These are phyloP conservation scores for Cochlearius cochlearius DNA, from an alignment of 2,113 vertebrate genomes.

Conservation along the genomic window DNA sequence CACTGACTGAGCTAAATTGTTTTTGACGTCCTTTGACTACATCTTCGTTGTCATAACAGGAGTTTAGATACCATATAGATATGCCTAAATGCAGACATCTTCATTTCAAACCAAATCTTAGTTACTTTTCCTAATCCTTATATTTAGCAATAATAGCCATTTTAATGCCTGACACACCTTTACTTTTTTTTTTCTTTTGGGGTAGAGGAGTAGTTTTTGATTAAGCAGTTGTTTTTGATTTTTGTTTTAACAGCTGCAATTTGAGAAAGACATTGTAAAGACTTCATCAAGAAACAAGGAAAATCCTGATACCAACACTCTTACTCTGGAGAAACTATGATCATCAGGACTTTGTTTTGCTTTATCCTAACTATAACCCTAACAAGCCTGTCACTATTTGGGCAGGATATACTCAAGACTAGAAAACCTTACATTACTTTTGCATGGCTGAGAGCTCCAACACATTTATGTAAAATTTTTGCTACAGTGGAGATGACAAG, in stretches of 20 bases:
- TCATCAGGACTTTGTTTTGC: background rate
- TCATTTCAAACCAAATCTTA: background rate
- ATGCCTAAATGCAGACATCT: background rate
- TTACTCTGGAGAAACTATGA: background rate
- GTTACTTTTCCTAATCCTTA: background rate
- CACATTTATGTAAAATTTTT: background rate
- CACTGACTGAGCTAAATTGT: fast-evolving
- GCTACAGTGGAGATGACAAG: background rate
- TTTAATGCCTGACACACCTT: background rate
- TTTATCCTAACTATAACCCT: background rate
- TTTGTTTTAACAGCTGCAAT: background rate
- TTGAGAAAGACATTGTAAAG: background rate
- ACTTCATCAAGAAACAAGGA: background rate
- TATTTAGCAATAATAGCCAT: background rate
- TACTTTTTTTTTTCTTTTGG: background rate
- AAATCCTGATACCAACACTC: background rate
- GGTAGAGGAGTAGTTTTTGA: background rate
- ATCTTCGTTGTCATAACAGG: background rate
- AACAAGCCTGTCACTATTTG: background rate
- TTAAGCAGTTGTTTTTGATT: background rate
- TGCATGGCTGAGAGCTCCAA: background rate
- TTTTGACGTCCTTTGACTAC: background rate
- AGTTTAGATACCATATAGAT: background rate
- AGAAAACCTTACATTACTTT: background rate
- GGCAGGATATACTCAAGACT: background rate